Evolutionary conservation across 2,888 invertebrate species (phyloP), one percentile per base, ranked within the genome.

Genomic region (Patella ulyssiponensis): DNA sequence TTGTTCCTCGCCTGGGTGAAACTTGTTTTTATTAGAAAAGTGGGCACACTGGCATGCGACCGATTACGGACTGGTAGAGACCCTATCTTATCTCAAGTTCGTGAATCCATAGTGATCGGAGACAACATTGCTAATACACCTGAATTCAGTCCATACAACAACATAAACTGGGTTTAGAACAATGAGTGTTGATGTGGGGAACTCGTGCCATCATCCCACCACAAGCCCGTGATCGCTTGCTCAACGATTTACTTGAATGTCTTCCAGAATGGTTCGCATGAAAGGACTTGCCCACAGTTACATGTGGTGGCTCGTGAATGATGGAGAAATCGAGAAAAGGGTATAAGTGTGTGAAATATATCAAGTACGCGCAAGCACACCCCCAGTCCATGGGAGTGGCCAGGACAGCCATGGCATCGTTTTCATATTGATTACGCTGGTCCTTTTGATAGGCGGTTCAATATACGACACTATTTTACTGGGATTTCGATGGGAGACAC

Each of bases 131-230:
- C 54, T 9, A 52, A 15, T 51, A 23, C 17, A 52, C 33, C 56
- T 33, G 15, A 23, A 15, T 33, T 58, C 17, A 33, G 70, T 73
- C 44, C 27, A 27, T n/a, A 44, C 15, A 71, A 14, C 14, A 71
- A 69, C 64, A 75, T 54, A 53, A 53, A 14, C n/a, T 69, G 20
- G n/a, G 71, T 17, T 53, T 70, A 33, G 54, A 74, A 44, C 27
- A 77, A 44, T 74, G 79, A 3, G 79, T 77, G 69, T 15, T 81
- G 52, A 44, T 79, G 11, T 81, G 79, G 73, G 80, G 77, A 4
- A 51, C 51, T 14, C 44, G 74, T 14, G 77, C 77, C 3, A 56
- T 79, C 3, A 72, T 81, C 23, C 79, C 76, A 23, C 72, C 44
- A 73, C 15, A 64, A 52, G 27, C 23, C 2, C 74, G 44, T 11